Base-by-base conservation (phyloP, 1,140 invertebrate genomes). In the Gonatopus flavifemur region DNA sequence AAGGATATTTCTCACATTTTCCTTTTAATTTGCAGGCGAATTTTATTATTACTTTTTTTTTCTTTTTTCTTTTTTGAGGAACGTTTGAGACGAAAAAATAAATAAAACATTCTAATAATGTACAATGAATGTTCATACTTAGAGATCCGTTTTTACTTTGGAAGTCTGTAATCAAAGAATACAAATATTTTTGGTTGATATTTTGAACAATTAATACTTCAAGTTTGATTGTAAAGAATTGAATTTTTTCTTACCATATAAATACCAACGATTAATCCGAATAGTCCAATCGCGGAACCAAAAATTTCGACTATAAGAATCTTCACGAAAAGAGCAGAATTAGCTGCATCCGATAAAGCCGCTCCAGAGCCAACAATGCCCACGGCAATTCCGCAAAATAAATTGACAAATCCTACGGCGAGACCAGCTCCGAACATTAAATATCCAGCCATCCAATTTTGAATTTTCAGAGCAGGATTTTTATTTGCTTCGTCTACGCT, bases 241-340 rank as follows among this genome's bases (percentile, higher is more conserved):
- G 7, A 31, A 16, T 7, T 21, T 1, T 13, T 19, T 49, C 63
- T 70, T 51, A 76, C 74, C 85, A 96, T 92, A 73, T 98, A 93
- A 79, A 98, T 96, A 54, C 93, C 93, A 46, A 98, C 94, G 78
- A 98, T 98, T n/a, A 98, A 84, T 49, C 96, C 96, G 80, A 98
- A 98, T 0, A 98, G 83, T 70, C 96, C 96, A 78, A 98, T 98
- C 61, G 96, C 96, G 71, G 91, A 95, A 16, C 93, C 96, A 76
- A 98, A 98, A 75, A 98, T 98, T 82, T 98, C 96, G 35, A 98
- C 89, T 73, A 98, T 97, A 7, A 98, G 83, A 76, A 98, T 96
- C 77, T 97, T 97, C 10, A 98, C 95, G 70, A 98, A 98, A 4
- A 98, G 84, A 2, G 88, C 85, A 10, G 93, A 85, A 77, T 98